These are phyloP conservation scores for Doryteuthis pealeii DNA, from an alignment of 1,140 invertebrate species.

Conservation along the genomic window DNA sequence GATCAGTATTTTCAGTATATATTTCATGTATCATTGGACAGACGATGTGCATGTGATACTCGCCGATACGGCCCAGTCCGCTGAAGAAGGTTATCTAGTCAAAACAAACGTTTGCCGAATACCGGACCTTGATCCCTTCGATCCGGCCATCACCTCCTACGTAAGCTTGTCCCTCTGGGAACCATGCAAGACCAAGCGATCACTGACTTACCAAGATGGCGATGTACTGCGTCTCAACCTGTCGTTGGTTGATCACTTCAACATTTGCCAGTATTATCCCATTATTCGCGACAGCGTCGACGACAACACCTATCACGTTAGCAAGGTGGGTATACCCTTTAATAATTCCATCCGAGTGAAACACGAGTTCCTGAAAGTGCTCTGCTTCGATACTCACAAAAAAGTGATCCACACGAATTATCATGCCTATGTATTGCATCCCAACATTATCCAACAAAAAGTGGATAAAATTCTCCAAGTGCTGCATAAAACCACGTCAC, in stretches of 20 bases:
- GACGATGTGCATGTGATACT: not conserved
- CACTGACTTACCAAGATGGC: conserved; percentile 56
- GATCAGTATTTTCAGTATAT: not conserved
- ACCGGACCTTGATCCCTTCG: conserved; percentile 73
- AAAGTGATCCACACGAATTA: conserved; percentile 58
- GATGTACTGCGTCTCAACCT: conserved; percentile 47
- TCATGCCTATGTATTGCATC: conserved; percentile 58
- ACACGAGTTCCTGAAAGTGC: conserved; percentile 49
- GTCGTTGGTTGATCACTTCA: conserved; percentile 42
- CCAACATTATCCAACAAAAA: conserved; percentile 46
- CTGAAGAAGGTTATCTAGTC: conserved; percentile 65
- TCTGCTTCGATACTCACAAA: conserved; percentile 41
- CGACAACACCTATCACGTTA: conserved; percentile 29
- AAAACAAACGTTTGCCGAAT: conserved; percentile 77
- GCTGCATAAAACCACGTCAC: too few relatives aligned
- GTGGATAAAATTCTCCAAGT: conserved; percentile 15
- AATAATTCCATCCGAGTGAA: conserved; percentile 27
- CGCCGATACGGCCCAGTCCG: not conserved
- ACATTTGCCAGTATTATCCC: conserved; percentile 50
- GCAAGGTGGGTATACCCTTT: conserved; percentile 19
- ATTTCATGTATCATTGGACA: not conserved
- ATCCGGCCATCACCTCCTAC: conserved; percentile 68
- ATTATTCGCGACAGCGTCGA: conserved; percentile 43
- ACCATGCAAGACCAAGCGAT: conserved; percentile 62
- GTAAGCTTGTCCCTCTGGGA: conserved; percentile 66